Conservation (phyloP, 1,140 invertebrate genomes). For the Microplitis mediator region DNA sequence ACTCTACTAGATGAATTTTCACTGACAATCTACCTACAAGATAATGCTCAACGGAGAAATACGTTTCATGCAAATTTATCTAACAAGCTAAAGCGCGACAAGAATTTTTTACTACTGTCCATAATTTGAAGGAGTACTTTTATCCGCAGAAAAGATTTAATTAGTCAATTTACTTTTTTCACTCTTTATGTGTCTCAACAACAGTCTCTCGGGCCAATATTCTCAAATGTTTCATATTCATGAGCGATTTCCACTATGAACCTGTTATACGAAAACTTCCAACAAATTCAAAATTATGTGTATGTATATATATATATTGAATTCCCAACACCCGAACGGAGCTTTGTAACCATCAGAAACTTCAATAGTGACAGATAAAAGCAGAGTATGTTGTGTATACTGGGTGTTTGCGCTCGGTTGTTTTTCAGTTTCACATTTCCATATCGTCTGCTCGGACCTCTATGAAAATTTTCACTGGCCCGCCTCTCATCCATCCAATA, state of each 20-base stretch:
- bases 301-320: background rate
- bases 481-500: slow-evolving; percentile 45
- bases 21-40: background rate
- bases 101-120: background rate
- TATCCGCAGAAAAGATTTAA: background rate
- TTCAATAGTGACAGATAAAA: slow-evolving; percentile 27
- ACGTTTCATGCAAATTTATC: slow-evolving; percentile 8
- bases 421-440: slow-evolving; percentile 51
- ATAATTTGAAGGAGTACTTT: background rate
- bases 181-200: background rate
- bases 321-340: slow-evolving; percentile 3
- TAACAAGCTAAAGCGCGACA: slow-evolving; percentile 7
- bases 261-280: background rate
- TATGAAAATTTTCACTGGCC: slow-evolving; percentile 48
- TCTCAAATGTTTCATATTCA: slow-evolving; percentile 20
- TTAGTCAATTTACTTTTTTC: background rate
- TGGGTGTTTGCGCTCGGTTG: slow-evolving; percentile 38
- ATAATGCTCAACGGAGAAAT: background rate
- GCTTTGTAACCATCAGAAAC: slow-evolving; percentile 22
- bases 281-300: slow-evolving; percentile 17
- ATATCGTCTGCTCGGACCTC: slow-evolving; percentile 45
- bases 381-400: background rate
- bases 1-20: slow-evolving; percentile 24
- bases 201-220: background rate
- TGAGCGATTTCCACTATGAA: slow-evolving; percentile 4